A percentile compares a stretch with the other conserved stretches of the same genome.
These are phyloP conservation scores for Antechinus flavipes DNA, from an alignment of 2,113 vertebrate genomes.

Conservation along the genomic window DNA sequence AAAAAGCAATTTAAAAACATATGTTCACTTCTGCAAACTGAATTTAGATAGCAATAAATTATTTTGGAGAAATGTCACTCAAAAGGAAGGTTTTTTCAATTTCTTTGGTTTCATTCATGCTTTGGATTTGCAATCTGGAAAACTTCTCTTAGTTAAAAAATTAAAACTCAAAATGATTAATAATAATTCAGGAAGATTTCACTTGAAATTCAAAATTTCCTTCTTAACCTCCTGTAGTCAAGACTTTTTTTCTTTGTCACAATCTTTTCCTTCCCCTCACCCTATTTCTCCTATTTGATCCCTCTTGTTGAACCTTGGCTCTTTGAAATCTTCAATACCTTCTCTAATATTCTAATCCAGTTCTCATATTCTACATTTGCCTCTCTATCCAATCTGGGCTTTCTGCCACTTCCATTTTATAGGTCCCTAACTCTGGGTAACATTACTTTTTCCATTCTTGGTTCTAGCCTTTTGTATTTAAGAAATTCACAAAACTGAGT, in stretches of 20 bases:
- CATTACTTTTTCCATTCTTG: not conserved
- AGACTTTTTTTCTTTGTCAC: not conserved
- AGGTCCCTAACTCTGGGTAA: not conserved
- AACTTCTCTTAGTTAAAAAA: not conserved
- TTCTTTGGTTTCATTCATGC: not conserved
- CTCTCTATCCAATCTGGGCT: not conserved
- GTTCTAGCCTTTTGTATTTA: not conserved
- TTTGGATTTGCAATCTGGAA: not conserved
- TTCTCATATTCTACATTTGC: not conserved
- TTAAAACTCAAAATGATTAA: constrained; percentile 19
- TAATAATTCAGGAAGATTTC: constrained; percentile 18
- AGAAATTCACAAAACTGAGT: not conserved
- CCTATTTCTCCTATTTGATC: not conserved
- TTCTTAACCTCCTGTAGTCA: not conserved
- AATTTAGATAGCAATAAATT: constrained; percentile 4
- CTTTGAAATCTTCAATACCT: not conserved
- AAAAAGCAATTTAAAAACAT: constrained; percentile 23
- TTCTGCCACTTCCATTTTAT: not conserved
- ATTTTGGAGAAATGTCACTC: not conserved
- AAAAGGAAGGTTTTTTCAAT: constrained; percentile 1
- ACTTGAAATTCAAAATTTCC: not conserved
- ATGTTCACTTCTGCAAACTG: constrained; percentile 17
- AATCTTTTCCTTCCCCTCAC: not conserved
- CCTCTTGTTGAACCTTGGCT: not conserved
- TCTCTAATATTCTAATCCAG: not conserved